Evolutionary conservation across 2,888 invertebrate genomes (phyloP).

Genomic region (Zygothrica quintamaculata): DNA sequence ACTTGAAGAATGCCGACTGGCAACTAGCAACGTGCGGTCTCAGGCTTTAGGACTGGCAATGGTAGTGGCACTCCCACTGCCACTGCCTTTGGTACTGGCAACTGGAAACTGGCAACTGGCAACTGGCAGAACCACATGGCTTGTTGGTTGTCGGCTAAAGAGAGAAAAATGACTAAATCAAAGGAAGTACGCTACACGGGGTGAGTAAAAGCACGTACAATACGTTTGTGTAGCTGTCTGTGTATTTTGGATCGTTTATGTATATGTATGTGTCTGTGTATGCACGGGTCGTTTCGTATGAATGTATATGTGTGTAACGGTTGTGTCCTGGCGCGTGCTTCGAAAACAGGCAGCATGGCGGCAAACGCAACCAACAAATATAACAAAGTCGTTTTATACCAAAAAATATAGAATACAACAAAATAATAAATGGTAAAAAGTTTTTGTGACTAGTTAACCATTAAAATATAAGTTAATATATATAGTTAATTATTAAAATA

Average conservation of each 20-base stretch:
- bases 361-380: constrained; percentile 48
- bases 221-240: constrained; percentile 45
- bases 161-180: constrained; percentile 83
- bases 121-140: constrained; percentile 38
- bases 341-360: constrained; percentile 69
- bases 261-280: constrained; percentile 32
- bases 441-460: too few species aligned
- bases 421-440: too few species aligned
- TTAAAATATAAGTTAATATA: too few species aligned
- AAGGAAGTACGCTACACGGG: constrained; percentile 80
- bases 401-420: too few species aligned
- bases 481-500: too few species aligned
- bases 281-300: constrained; percentile 45
- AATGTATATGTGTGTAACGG: constrained; percentile 40
- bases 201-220: constrained; percentile 73
- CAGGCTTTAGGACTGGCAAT: constrained; percentile 24
- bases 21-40: constrained; percentile 55
- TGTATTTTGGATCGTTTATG: constrained; percentile 32
- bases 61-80: not conserved
- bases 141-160: constrained; percentile 74
- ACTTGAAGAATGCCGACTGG: constrained; percentile 35
- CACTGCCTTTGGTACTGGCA: constrained; percentile 20
- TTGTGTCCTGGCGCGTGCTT: constrained; percentile 75
- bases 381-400: constrained; percentile 8
- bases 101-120: too few species aligned